Base-by-base conservation (phyloP, 2,797 vertebrate genomes). In the Furcifer pardalis region DNA sequence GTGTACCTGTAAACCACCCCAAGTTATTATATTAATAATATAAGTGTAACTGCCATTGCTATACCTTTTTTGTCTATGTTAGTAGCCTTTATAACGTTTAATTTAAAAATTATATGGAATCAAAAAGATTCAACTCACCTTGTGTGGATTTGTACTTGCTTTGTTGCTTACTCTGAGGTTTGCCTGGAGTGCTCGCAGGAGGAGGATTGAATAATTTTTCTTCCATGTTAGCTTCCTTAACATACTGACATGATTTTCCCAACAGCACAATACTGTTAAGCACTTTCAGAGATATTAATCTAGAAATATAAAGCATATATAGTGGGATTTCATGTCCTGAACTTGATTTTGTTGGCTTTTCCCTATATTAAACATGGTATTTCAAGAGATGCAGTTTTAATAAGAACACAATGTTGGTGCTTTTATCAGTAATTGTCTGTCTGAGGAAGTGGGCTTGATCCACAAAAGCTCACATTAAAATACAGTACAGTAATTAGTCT, bases 171-270 rank as follows among this genome's bases (percentile, higher is more conserved):
- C 91, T 94, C 86, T 96, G 84, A 0, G 91, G 87, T 86, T 96
- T 97, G 87, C 97, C 97, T 13, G 98, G 97, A 4, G 96, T 92
- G 80, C 96, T 78, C 77, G 94, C 23, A 0, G 94, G 35, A 15
- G 97, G 91, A 56, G 91, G 96, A 90, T 96, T 95, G 60, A 97
- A 98, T 86, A 99, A 93, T 92, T 99, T 98, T 87, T 98, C 98
- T 91, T 99, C 98, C 98, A 99, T 99, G 90, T 98, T 98, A 92
- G 99, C 98, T 82, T 98, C 97, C 91, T 98, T 98, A 60, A 99
- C 97, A 69, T 99, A 99, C 35, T 97, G 96, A 88, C 98, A 99
- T 0, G 99, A 99, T 89, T 99, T 99, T 23, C 99, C 99, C 94
- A 99, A 92, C 37, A 99, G 96, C 87, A 99, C 96, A 3, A 99